phyloP scores from a whole-genome alignment of 2,888 invertebrate species.

The Ophonus ardosiacus region DNA sequence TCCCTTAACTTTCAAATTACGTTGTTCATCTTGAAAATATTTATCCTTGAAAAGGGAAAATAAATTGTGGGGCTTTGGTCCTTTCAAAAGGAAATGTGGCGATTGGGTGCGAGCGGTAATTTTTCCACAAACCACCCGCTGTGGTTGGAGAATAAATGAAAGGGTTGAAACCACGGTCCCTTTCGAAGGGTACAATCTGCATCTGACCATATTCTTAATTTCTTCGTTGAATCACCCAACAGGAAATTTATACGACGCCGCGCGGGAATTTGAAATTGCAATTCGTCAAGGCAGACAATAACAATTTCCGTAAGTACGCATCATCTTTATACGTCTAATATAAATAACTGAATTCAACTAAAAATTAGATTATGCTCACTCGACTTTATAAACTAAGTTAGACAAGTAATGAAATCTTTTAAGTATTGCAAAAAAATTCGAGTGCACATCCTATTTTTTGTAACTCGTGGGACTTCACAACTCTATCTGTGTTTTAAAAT shows the following conservation, averaged over 20 bases:
- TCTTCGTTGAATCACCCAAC: not conserved
- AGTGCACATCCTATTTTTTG: too few relatives aligned
- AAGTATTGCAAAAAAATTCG: too few relatives aligned
- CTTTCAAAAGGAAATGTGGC: not conserved
- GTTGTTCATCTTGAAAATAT: not conserved
- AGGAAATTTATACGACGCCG: not conserved
- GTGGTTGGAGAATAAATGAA: conserved; percentile 25
- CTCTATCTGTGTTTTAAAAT: too few relatives aligned
- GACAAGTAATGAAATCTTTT: too few relatives aligned
- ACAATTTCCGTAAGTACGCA: too few relatives aligned
- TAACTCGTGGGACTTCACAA: too few relatives aligned
- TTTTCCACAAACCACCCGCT: not conserved
- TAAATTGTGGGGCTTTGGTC: not conserved
- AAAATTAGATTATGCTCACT: too few relatives aligned
- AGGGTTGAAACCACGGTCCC: conserved; percentile 9
- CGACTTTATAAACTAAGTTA: too few relatives aligned
- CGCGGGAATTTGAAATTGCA: not conserved
- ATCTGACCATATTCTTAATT: not conserved
- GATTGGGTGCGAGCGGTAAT: not conserved
- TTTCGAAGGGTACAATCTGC: not conserved
- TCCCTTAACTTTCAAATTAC: not conserved
- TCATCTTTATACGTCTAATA: too few relatives aligned
- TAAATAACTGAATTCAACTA: too few relatives aligned
- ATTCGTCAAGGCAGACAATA: not conserved
- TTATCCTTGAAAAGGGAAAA: not conserved